A percentile compares a stretch with the other conserved stretches of the same genome.
Evolutionary conservation across 35 echinoderm and acorn worm genomes (phyloP).

Genomic region (Apostichopus japonicus): DNA sequence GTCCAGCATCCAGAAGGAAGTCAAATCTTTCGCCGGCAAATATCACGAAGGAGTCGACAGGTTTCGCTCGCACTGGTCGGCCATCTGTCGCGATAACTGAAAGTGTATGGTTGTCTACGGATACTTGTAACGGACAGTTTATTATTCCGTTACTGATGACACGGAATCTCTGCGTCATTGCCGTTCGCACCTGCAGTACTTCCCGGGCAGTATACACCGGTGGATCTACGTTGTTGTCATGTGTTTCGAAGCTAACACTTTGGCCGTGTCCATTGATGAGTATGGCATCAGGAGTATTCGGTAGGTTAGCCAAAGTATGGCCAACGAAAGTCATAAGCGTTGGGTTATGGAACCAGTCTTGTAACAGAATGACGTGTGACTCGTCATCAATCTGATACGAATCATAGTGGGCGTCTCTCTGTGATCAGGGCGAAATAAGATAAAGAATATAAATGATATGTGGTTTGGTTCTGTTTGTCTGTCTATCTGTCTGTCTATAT

Average conservation of each 20-base stretch:
- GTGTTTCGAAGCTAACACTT: background rate
- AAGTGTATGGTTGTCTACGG: conserved; percentile 70
- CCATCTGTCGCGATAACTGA: conserved; percentile 81
- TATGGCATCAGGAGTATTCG: conserved; percentile 25
- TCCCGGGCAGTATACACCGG: conserved; percentile 47
- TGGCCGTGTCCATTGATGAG: conserved; percentile 70
- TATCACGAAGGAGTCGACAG: conserved; percentile 42
- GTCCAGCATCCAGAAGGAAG: conserved; percentile 73
- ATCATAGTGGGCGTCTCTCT: conserved; percentile 43
- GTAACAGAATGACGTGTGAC: conserved; percentile 68
- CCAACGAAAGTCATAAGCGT: conserved; percentile 8
- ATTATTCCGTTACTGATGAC: conserved; percentile 53
- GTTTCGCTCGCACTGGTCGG: conserved; percentile 43
- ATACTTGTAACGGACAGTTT: conserved; percentile 61
- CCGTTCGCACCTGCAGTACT: conserved; percentile 14
- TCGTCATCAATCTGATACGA: conserved; percentile 65
- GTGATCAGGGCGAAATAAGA: background rate
- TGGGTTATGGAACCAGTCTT: conserved; percentile 65
- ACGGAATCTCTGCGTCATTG: conserved; percentile 70
- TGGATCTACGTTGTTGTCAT: background rate
- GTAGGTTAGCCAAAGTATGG: conserved; percentile 24
- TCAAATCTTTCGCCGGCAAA: conserved; percentile 84
- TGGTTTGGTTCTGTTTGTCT: too few relatives aligned
- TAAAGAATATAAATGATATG: too few relatives aligned
- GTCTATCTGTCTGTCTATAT: too few relatives aligned